A percentile compares a stretch with the other conserved stretches of the same genome.
Evolutionary conservation across 2,797 vertebrate genomes (phyloP).

Genomic region (Leptatherina wallacei): DNA sequence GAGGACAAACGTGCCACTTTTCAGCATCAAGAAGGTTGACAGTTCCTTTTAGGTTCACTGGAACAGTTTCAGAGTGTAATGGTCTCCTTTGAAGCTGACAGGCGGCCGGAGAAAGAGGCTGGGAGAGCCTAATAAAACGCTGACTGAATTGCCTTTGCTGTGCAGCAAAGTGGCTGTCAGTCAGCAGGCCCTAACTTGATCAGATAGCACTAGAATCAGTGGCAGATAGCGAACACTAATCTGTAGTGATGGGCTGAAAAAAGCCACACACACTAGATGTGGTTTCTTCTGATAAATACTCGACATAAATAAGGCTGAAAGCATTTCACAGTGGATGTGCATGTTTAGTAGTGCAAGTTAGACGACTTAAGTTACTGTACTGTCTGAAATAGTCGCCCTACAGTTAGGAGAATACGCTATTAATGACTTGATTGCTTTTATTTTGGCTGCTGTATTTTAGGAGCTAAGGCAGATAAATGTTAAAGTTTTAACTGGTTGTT

Average conservation of each 20-base stretch:
- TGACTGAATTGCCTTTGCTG: slow-evolving; percentile 71
- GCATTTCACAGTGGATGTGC: slow-evolving; percentile 17
- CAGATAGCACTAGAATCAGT: slow-evolving; percentile 73
- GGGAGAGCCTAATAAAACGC: slow-evolving; percentile 66
- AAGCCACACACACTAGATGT: slow-evolving; percentile 45
- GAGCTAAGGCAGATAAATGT: neutral
- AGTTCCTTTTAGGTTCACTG: slow-evolving; percentile 53
- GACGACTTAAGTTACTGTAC: slow-evolving; percentile 6
- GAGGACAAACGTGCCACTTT: slow-evolving; percentile 61
- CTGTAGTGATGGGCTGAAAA: slow-evolving; percentile 74
- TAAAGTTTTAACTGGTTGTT: too few relatives aligned
- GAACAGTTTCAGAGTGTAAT: slow-evolving; percentile 47
- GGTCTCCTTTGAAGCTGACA: slow-evolving; percentile 52
- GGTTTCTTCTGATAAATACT: slow-evolving; percentile 33
- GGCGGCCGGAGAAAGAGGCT: slow-evolving; percentile 50
- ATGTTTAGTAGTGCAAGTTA: slow-evolving; percentile 6
- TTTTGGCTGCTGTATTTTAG: neutral
- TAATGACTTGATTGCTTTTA: neutral
- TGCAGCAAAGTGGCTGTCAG: slow-evolving; percentile 71
- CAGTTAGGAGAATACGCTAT: neutral
- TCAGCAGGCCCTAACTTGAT: slow-evolving; percentile 72
- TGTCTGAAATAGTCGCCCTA: neutral
- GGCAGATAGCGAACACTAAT: slow-evolving; percentile 70
- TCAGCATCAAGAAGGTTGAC: slow-evolving; percentile 54
- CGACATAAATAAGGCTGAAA: slow-evolving; percentile 33